Conservation (phyloP, 92 coral and sea anemone genomes). For the Isaurus tuberculatus region DNA sequence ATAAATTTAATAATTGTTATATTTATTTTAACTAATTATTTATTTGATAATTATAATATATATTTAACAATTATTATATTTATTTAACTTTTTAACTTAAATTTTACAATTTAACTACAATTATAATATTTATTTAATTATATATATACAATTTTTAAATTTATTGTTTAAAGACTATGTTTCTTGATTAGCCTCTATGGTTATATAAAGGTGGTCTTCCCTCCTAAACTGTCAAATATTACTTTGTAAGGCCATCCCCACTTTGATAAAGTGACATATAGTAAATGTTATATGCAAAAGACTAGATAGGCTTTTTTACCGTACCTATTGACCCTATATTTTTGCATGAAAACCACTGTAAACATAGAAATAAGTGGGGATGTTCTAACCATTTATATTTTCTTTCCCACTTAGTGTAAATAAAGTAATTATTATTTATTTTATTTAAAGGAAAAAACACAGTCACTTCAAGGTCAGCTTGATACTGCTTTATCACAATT, state of each 20-base stretch:
- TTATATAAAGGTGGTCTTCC: background rate
- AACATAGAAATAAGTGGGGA: no score
- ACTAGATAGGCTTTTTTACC: no score
- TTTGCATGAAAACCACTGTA: no score
- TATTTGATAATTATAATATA: no score
- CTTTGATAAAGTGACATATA: background rate
- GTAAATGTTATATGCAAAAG: no score
- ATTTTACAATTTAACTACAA: background rate
- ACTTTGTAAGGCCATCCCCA: background rate
- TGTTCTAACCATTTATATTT: background rate
- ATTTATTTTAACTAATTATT: no score
- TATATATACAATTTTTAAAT: background rate
- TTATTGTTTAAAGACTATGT: background rate
- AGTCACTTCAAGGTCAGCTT: background rate
- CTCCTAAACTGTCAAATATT: background rate
- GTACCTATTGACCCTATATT: background rate
- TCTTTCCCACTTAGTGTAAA: background rate
- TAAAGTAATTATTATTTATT: no score
- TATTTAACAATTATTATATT: no score
- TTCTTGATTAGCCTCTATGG: background rate
- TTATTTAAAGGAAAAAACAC: background rate
- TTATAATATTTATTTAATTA: background rate
- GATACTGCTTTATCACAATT: background rate
- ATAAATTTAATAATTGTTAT: no score
- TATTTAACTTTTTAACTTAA: no score